phyloP scores from a whole-genome alignment of 2,113 vertebrate genomes.

The Indri indri region DNA sequence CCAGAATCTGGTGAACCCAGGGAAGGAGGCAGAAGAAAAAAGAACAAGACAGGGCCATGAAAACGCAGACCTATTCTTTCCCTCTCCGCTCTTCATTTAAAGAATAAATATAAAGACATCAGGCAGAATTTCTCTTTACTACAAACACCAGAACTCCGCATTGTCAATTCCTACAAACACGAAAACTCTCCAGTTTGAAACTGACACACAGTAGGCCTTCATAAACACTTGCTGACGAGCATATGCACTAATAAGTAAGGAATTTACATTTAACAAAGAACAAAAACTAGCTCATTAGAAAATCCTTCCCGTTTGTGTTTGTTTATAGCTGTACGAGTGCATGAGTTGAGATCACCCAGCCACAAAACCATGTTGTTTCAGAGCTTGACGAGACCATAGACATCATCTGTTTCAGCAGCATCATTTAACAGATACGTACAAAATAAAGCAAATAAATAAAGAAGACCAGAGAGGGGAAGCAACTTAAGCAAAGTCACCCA shows the following conservation, averaged over 20 bases:
- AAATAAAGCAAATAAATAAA: not conserved
- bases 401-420: not conserved
- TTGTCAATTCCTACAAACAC: not conserved
- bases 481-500: not conserved
- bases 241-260: rapidly evolving
- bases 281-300: rapidly evolving
- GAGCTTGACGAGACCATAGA: not conserved
- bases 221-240: not conserved
- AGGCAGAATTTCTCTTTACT: no score
- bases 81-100: not conserved
- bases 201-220: not conserved
- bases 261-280: not conserved
- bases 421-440: not conserved
- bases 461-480: not conserved
- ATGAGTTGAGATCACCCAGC: not conserved
- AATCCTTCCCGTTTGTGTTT: no score
- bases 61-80: not conserved
- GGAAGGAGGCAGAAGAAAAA: not conserved
- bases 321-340: no score
- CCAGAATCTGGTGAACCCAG: not conserved
- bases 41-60: rapidly evolving
- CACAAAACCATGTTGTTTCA: not conserved
- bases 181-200: not conserved
- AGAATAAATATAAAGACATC: not conserved
- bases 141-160: not conserved